These are phyloP conservation scores for Vicugna pacos DNA, from an alignment of 2,113 vertebrate species.

Conservation along the genomic window DNA sequence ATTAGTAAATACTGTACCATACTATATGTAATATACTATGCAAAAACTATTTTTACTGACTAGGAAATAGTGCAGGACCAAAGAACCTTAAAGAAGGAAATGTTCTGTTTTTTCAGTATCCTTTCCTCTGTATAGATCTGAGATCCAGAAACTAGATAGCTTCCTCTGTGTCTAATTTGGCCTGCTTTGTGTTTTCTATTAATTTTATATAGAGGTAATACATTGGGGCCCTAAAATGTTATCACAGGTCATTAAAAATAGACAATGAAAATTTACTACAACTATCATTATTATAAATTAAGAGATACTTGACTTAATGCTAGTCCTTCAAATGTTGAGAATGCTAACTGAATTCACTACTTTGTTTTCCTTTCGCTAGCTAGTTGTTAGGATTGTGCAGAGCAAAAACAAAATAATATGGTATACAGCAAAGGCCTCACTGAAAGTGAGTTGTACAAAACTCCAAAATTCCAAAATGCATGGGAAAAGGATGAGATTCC, in stretches of 20 bases:
- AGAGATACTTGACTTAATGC: conserved; percentile 34
- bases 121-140: background rate
- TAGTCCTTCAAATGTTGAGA: background rate
- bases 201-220: background rate
- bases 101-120: background rate
- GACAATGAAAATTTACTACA: background rate
- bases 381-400: background rate
- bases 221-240: conserved; percentile 13
- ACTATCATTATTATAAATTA: conserved; percentile 7
- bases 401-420: background rate
- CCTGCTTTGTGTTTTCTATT: conserved; percentile 26
- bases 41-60: background rate
- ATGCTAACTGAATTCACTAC: background rate
- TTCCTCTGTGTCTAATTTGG: background rate
- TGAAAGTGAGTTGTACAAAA: background rate
- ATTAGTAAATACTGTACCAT: background rate
- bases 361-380: background rate
- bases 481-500: background rate
- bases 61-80: background rate
- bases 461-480: background rate
- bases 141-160: background rate
- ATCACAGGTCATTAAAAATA: background rate
- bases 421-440: background rate
- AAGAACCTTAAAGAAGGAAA: background rate
- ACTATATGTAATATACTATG: background rate